These are phyloP conservation scores for Macrosiphum euphorbiae DNA, from an alignment of 2,888 invertebrate species.

Conservation along the genomic window DNA sequence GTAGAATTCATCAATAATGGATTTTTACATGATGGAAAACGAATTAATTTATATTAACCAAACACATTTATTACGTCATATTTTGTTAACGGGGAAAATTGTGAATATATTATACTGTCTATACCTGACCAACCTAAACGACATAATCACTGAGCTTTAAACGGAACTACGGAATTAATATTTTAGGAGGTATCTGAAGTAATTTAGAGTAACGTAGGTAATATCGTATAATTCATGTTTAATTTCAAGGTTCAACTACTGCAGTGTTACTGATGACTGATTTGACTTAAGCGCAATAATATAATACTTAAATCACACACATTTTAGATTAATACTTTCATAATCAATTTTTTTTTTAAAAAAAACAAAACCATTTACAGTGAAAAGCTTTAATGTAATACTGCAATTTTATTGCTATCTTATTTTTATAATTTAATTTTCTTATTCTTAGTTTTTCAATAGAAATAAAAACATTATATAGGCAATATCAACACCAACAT, in stretches of 20 bases:
- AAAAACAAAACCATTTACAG: background rate
- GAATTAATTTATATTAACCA: background rate
- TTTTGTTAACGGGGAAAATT: background rate
- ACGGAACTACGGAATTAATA: constrained; percentile 3
- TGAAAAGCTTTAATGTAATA: background rate
- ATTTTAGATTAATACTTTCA: no score
- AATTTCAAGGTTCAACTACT: background rate
- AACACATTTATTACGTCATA: background rate
- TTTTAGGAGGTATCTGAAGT: background rate
- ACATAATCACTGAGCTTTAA: background rate
- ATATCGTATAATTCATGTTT: background rate
- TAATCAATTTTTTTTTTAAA: background rate
- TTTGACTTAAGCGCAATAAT: background rate
- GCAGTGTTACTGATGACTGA: background rate
- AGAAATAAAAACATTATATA: background rate
- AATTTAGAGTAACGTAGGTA: background rate
- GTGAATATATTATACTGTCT: background rate
- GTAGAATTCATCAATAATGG: background rate
- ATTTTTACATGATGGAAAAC: background rate
- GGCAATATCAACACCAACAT: background rate
- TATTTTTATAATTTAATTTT: background rate
- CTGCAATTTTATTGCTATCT: background rate
- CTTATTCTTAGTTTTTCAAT: background rate
- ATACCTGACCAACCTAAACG: background rate
- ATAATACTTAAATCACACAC: background rate